Conservation (phyloP, 2,113 vertebrate species). For the Grallaria varia region DNA sequence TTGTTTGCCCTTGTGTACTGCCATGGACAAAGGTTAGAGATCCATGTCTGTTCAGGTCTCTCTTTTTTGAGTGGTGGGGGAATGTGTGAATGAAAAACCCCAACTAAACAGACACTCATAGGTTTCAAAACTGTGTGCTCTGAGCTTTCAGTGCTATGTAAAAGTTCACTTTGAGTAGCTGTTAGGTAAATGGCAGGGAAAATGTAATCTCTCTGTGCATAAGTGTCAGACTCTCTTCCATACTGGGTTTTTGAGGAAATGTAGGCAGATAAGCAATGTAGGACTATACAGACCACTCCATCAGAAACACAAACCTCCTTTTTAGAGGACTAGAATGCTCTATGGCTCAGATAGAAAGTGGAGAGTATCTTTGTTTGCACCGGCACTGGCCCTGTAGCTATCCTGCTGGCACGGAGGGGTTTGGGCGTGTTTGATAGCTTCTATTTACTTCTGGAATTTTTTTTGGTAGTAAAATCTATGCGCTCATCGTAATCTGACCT, state of each 20-base stretch:
- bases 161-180: neutral
- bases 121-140: neutral
- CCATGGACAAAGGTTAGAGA: neutral
- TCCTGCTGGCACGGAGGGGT: neutral
- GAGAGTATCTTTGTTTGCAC: neutral
- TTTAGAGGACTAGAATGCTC: neutral
- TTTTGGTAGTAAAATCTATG: neutral
- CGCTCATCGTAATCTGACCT: neutral
- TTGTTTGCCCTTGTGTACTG: neutral
- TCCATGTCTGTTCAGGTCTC: neutral
- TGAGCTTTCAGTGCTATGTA: neutral
- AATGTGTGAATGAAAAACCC: neutral
- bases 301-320: neutral
- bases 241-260: neutral
- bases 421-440: neutral
- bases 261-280: neutral
- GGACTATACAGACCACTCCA: neutral
- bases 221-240: neutral
- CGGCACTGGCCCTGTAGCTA: neutral
- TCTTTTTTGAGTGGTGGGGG: neutral
- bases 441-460: neutral
- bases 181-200: neutral
- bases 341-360: fast-evolving
- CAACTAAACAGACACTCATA: neutral
- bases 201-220: neutral